Evolutionary conservation across 2,113 vertebrate genomes (phyloP), one percentile per base, ranked within the genome.

Genomic region (Pyxicephalus adspersus): DNA sequence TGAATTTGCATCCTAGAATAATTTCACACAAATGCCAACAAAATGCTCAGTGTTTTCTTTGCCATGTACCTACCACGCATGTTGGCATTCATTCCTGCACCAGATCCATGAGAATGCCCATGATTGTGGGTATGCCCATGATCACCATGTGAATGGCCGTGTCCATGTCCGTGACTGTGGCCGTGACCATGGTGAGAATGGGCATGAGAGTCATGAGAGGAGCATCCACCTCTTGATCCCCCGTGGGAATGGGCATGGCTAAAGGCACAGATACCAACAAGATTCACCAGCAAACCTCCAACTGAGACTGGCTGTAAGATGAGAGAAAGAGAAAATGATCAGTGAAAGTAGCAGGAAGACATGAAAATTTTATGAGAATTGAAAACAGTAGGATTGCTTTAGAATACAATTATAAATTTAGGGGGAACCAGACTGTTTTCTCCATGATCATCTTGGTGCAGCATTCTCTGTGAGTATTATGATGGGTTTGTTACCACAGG

Each of bases 181-280:
- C 87, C 83, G 0, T 97, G 96, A 0, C 88, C 90, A 0, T 92
- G 88, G 38, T 98, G 95, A 1, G 94, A 93, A 86, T 99, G 94
- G 29, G 92, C 89, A 31, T 97, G 96, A 57, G 97, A 95, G 0
- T 95, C 91, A 1, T 91, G 88, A 0, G 95, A 89, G 85, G 95
- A 97, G 71, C 90, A 83, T 85, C 91, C 94, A 85, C 91, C 94
- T 52, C 92, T 94, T 61, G 93, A 86, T 1, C 90, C 86, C 0
- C 96, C 93, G 4, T 96, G 95, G 22, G 92, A 92, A 80, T 98
- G 98, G 0, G 96, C 97, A 0, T 99, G 98, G 85, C 98, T 99
- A 70, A 99, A 99, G 84, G 98, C 98, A 86, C 98, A 99, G 89
- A 99, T 96, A 22, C 98, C 98, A 88, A 99, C 94, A 38, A 99